Evolutionary conservation across 2,888 invertebrate species (phyloP).

Genomic region (Andrena bicolor): DNA sequence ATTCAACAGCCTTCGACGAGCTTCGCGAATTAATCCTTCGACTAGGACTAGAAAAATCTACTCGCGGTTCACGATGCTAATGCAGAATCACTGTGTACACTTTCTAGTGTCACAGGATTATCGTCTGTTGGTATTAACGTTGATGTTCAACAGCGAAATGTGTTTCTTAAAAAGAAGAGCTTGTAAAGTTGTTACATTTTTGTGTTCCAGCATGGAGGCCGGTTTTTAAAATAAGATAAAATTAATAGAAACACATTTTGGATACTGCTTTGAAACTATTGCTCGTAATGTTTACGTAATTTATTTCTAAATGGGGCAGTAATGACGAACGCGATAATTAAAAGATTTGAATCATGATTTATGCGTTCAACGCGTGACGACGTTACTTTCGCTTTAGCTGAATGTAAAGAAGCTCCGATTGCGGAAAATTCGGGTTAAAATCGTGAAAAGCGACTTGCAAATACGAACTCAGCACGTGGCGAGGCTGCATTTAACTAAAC

Average conservation of each 20-base stretch:
- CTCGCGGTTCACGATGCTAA: neutral
- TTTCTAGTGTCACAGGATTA: neutral
- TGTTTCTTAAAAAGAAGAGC: neutral
- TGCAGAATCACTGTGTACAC: slow-evolving; percentile 1
- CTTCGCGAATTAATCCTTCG: slow-evolving; percentile 17
- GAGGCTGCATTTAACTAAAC: neutral
- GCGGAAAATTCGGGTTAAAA: neutral
- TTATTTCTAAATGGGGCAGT: no score
- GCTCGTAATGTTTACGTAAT: neutral
- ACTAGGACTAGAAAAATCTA: neutral
- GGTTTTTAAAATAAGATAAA: neutral
- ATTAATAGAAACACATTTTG: neutral
- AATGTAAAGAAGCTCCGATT: neutral
- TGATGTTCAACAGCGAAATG: neutral
- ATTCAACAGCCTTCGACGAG: slow-evolving; percentile 25
- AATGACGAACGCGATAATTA: slow-evolving; percentile 7
- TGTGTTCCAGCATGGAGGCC: neutral
- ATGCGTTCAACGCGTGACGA: slow-evolving; percentile 16
- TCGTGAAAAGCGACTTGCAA: neutral
- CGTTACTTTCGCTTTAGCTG: slow-evolving; percentile 10
- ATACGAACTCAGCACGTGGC: neutral
- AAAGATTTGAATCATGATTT: neutral
- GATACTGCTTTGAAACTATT: neutral
- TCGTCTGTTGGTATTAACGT: slow-evolving; percentile 1
- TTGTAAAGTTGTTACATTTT: neutral